These are phyloP conservation scores for Beris chalybata DNA, from an alignment of 2,888 invertebrate species.

Conservation along the genomic window DNA sequence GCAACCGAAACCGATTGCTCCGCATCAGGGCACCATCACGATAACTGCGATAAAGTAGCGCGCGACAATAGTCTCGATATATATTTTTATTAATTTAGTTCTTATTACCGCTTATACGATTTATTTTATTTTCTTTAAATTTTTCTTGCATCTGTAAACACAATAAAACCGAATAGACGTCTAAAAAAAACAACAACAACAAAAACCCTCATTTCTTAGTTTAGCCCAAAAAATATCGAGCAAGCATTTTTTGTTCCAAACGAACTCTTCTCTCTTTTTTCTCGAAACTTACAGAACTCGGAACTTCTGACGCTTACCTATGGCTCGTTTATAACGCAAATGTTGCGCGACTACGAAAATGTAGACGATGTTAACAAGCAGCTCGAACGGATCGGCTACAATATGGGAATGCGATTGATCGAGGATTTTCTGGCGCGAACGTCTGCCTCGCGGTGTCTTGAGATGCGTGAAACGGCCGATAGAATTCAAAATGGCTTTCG, in stretches of 20 bases:
- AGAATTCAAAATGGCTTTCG: slow-evolving; percentile 80
- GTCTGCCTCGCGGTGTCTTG: slow-evolving; percentile 85
- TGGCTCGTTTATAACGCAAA: slow-evolving; percentile 95
- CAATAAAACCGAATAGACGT: slow-evolving; percentile 14
- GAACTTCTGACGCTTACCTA: slow-evolving; percentile 97
- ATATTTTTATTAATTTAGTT: slow-evolving; percentile 26
- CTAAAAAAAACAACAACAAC: background rate
- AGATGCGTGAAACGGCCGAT: slow-evolving; percentile 96
- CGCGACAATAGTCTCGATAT: slow-evolving; percentile 12
- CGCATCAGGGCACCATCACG: slow-evolving; percentile 54
- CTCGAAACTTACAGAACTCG: slow-evolving; percentile 72
- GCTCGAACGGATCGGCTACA: slow-evolving; percentile 92
- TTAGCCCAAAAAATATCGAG: background rate
- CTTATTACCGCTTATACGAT: slow-evolving; percentile 5
- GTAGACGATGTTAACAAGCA: slow-evolving; percentile 98
- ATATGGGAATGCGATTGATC: slow-evolving; percentile 95
- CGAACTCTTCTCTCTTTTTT: slow-evolving; percentile 9
- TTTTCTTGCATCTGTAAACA: slow-evolving; percentile 16
- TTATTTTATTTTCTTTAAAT: slow-evolving; percentile 14
- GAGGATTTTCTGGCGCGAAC: slow-evolving; percentile 97
- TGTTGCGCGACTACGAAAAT: slow-evolving; percentile 95
- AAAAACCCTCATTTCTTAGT: background rate
- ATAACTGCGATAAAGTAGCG: slow-evolving; percentile 53
- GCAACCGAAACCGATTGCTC: slow-evolving; percentile 54
- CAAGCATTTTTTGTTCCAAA: slow-evolving; percentile 6